A percentile compares a stretch with the other conserved stretches of the same genome.
phyloP scores from a whole-genome alignment of 1,140 invertebrate species.

The Dolichoris vasculosae region DNA sequence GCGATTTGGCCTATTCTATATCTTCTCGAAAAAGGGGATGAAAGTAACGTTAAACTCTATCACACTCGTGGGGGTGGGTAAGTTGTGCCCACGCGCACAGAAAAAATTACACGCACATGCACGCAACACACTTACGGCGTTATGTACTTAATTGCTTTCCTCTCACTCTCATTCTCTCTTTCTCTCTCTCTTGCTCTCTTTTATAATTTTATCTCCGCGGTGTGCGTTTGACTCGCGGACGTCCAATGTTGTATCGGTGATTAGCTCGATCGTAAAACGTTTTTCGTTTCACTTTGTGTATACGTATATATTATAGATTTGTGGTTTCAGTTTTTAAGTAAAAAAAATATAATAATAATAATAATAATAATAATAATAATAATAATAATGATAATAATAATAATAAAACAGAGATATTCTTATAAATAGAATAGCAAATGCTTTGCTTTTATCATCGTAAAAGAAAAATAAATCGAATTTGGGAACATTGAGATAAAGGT shows the following conservation, averaged over 20 bases:
- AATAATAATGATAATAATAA: not conserved
- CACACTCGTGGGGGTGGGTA: not conserved
- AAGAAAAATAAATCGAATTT: conserved; percentile 25
- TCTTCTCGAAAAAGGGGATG: not conserved
- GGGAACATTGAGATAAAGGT: conserved; percentile 31
- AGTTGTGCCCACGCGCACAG: conserved; percentile 19
- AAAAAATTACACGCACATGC: conserved; percentile 1
- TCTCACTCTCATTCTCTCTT: no score
- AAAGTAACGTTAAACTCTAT: conserved; percentile 37
- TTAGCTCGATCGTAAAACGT: not conserved
- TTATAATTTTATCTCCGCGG: not conserved
- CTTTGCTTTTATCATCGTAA: conserved; percentile 25
- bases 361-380: no score
- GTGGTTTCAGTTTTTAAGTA: not conserved
- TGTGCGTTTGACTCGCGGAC: not conserved
- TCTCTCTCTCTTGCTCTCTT: no score
- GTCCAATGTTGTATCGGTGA: not conserved
- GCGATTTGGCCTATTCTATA: no score
- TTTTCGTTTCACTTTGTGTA: not conserved
- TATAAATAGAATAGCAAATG: conserved; percentile 30
- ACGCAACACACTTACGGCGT: conserved; percentile 21
- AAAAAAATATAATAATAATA: not conserved
- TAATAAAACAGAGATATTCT: not conserved
- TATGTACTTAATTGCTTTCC: no score
- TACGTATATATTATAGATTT: not conserved